Evolutionary conservation across 2,888 invertebrate species (phyloP).

Genomic region (Ormyrus rosae): DNA sequence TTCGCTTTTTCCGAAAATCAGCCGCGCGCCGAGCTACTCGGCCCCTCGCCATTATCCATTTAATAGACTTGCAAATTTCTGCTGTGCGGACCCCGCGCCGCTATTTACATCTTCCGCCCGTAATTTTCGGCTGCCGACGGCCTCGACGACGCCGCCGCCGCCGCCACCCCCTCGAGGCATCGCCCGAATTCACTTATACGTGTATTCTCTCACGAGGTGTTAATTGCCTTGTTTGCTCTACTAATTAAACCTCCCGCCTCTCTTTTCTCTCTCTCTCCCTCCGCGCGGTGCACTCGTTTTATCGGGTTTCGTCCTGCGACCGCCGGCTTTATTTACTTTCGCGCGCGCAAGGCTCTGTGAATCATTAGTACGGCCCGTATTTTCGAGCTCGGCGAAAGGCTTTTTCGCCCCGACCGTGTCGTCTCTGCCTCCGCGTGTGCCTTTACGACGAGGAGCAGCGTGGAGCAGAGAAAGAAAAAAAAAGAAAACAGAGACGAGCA

Average conservation of each 20-base stretch:
- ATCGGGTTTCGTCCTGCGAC: neutral
- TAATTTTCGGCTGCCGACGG: neutral
- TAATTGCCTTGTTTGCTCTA: slow-evolving; percentile 45
- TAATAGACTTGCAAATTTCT: slow-evolving; percentile 54
- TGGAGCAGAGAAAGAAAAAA: neutral
- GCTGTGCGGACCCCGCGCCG: neutral
- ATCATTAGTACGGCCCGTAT: no score
- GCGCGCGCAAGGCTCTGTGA: no score
- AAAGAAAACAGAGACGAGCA: neutral
- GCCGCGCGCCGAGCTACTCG: neutral
- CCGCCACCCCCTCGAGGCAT: no score
- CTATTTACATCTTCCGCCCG: slow-evolving; percentile 39
- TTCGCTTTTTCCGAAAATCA: neutral
- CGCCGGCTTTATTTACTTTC: no score
- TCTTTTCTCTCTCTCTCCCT: no score
- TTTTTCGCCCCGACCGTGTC: no score
- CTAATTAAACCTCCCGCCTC: slow-evolving; percentile 10
- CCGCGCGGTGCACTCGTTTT: neutral
- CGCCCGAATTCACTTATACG: no score
- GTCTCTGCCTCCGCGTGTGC: no score
- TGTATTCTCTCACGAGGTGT: neutral
- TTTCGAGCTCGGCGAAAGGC: no score
- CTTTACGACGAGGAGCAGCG: no score
- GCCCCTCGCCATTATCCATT: slow-evolving; percentile 19
- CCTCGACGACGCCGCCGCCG: no score